Evolutionary conservation across 2,113 vertebrate genomes (phyloP), one percentile per base, ranked within the genome.

Genomic region (Canis aureus): DNA sequence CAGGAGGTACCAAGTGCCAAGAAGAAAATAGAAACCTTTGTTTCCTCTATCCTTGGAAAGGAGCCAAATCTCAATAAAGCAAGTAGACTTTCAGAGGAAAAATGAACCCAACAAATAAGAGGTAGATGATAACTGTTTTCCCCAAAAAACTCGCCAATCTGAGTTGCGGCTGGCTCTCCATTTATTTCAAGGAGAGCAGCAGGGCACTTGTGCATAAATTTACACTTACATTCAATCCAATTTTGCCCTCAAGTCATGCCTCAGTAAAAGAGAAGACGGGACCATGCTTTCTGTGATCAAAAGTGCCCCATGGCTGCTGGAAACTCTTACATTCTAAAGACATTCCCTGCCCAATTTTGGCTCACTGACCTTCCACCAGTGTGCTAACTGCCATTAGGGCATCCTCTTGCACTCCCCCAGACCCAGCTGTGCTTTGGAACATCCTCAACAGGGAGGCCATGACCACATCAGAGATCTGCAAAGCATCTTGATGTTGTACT

Each of bases 371-470:
- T 99, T 99, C 99, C 3, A 99, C 99, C 95, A 99, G 98, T 7
- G 99, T 99, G 98, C 99, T 99, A 95, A 99, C 99, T 0, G 99
- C 99, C 99, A 99, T 99, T 51, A 99, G 98, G 2, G 99, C 99
- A 1, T 99, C 99, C 97, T 99, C 99, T 98, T 99, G 99, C 15
- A 99, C 99, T 0, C 99, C 99, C 0, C 99, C 99, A 0, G 99
- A 99, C 10, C 99, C 99, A 0, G 99, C 99, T 0, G 99, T 99
- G 99, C 99, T 99, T 98, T 99, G 99, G 96, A 99, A 99, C 99
- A 99, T 99, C 76, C 99, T 98, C 81, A 99, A 99, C 96, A 99
- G 98, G 13, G 99, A 99, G 1, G 99, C 99, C 99, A 99, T 99
- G 86, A 99, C 99, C 96, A 99, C 99, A 15, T 99, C 99, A 0